phyloP scores from a whole-genome alignment of 1,140 invertebrate species.

The Ostrea edulis region DNA sequence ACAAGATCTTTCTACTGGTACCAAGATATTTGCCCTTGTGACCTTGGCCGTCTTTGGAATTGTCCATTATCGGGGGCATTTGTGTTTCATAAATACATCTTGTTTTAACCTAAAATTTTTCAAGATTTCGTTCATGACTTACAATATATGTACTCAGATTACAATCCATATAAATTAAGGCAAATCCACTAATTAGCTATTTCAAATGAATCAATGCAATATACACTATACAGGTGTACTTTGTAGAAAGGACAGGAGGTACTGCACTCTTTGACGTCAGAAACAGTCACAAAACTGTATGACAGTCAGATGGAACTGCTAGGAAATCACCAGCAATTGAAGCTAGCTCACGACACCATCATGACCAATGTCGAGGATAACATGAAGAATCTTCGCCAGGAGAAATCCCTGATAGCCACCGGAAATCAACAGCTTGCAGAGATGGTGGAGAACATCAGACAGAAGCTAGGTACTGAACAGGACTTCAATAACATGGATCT shows the following conservation, averaged over 20 bases:
- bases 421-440: conserved; percentile 82
- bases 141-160: too few relatives aligned
- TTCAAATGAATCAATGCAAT: too few relatives aligned
- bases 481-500: not conserved
- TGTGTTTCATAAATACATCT: too few relatives aligned
- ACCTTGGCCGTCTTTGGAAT: too few relatives aligned
- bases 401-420: conserved; percentile 83
- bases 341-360: conserved; percentile 80
- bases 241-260: conserved; percentile 82
- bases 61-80: too few relatives aligned
- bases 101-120: too few relatives aligned
- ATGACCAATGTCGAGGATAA: conserved; percentile 82
- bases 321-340: conserved; percentile 82
- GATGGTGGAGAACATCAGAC: conserved; percentile 82
- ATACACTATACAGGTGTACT: not conserved
- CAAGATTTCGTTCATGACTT: too few relatives aligned
- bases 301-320: conserved; percentile 81
- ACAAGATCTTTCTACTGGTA: too few relatives aligned
- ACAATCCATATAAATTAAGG: too few relatives aligned
- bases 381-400: conserved; percentile 82
- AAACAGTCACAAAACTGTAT: conserved; percentile 81
- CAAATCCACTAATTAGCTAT: too few relatives aligned
- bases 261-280: conserved; percentile 80
- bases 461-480: conserved; percentile 83
- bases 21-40: too few relatives aligned